Evolutionary conservation across 2,113 vertebrate species (phyloP).

Genomic region (Cyanoramphus novaezelandiae): DNA sequence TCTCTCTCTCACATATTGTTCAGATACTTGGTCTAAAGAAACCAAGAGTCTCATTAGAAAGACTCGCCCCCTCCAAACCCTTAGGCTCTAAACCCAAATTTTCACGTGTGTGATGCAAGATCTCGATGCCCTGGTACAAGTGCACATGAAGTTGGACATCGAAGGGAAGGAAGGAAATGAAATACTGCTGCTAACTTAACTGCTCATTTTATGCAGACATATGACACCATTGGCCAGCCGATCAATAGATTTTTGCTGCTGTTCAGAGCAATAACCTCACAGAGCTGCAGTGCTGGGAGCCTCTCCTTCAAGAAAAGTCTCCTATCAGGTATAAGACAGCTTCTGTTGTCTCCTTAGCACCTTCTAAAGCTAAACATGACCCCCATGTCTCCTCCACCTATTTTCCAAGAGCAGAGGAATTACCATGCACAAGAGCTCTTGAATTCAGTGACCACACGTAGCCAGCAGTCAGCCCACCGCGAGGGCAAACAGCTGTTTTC

Average conservation of each 20-base stretch:
- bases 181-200: not conserved
- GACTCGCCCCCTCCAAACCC: not conserved
- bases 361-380: not conserved
- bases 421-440: not conserved
- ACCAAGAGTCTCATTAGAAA: not conserved
- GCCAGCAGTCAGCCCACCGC: accelerated
- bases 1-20: not conserved
- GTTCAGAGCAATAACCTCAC: not conserved
- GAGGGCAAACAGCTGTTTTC: not conserved
- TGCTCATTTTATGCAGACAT: not conserved
- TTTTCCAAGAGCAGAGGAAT: not conserved
- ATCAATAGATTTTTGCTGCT: not conserved
- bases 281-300: not conserved
- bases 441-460: not conserved
- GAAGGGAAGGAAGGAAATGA: not conserved
- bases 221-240: not conserved
- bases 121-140: not conserved
- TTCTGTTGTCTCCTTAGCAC: not conserved
- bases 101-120: not conserved
- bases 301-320: not conserved
- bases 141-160: not conserved
- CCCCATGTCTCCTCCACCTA: not conserved
- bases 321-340: not conserved
- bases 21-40: not conserved
- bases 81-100: not conserved